Percentiles rank a stretch among this genome's conserved stretches.
These are phyloP conservation scores for Leucoraja erinaceus DNA, from an alignment of 2,113 vertebrate species.

Conservation along the genomic window DNA sequence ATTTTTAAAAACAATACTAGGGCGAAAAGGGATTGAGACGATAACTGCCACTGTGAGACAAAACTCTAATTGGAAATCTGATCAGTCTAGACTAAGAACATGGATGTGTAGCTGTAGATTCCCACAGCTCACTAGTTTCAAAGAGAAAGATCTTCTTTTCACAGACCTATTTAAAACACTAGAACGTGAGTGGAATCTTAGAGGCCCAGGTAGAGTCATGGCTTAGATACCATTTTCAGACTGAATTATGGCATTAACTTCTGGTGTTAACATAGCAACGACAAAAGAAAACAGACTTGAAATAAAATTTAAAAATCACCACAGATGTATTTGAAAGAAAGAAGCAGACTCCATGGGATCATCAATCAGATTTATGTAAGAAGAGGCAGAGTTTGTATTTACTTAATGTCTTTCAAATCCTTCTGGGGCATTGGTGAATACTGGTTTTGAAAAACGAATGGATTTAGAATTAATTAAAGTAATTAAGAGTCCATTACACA, in stretches of 20 bases:
- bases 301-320: background rate
- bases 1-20: background rate
- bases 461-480: background rate
- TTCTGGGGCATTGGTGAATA: background rate
- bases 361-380: background rate
- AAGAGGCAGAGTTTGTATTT: background rate
- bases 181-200: background rate
- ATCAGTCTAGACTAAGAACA: background rate
- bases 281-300: background rate
- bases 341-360: background rate
- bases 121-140: background rate
- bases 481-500: background rate
- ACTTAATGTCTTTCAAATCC: background rate
- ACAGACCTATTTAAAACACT: background rate
- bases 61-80: conserved; percentile 13
- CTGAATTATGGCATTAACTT: background rate
- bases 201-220: background rate
- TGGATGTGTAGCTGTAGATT: background rate
- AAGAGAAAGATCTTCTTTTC: background rate
- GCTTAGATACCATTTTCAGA: background rate
- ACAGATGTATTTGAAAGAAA: background rate
- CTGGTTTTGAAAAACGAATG: background rate
- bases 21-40: background rate
- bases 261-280: background rate
- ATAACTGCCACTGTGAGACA: background rate